phyloP scores from a whole-genome alignment of 2,797 vertebrate species.

The Saguinus oedipus region DNA sequence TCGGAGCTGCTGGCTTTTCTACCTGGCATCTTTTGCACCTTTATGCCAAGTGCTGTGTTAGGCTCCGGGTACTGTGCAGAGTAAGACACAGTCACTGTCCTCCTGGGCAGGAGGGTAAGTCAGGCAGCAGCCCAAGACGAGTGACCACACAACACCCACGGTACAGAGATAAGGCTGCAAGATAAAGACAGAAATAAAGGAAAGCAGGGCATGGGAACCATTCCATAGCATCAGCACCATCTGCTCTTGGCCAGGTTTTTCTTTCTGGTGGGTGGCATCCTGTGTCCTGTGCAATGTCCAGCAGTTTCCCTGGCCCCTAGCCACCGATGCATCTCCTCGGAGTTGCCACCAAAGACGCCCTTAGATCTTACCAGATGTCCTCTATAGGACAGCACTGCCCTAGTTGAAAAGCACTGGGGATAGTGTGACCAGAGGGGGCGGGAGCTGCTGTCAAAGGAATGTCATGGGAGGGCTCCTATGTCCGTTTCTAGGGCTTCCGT shows the following conservation, averaged over 20 bases:
- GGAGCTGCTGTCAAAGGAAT: neutral
- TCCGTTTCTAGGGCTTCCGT: neutral
- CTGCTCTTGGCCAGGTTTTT: neutral
- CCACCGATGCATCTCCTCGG: neutral
- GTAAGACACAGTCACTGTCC: neutral
- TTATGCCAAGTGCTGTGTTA: neutral
- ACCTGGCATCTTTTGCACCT: neutral
- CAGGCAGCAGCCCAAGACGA: neutral
- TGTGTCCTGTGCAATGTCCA: neutral
- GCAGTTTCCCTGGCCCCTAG: neutral
- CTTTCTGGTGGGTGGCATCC: neutral
- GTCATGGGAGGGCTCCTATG: neutral
- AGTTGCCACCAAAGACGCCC: neutral
- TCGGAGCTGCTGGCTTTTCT: neutral
- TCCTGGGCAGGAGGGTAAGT: neutral
- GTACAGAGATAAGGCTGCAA: neutral
- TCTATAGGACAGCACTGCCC: neutral
- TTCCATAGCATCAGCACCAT: rapidly evolving
- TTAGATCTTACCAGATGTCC: neutral
- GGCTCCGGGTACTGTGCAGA: neutral
- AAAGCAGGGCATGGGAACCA: neutral
- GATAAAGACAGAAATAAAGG: neutral
- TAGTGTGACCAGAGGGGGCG: rapidly evolving
- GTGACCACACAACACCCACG: neutral
- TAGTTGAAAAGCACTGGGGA: neutral